Evolutionary conservation across 2,113 vertebrate species (phyloP).

Genomic region (Rhipidura dahli): DNA sequence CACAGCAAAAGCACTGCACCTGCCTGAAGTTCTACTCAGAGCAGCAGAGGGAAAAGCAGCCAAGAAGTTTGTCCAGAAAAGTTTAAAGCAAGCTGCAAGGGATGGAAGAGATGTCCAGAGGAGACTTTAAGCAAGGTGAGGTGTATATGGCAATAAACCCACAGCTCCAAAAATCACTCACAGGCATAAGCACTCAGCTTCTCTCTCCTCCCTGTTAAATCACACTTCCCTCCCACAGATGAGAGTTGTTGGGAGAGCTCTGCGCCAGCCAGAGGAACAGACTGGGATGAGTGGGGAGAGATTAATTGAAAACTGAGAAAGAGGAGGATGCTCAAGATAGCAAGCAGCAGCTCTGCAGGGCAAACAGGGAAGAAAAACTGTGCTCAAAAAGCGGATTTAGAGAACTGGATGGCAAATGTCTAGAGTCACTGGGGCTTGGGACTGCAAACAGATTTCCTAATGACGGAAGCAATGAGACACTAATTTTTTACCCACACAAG

Average conservation of each 20-base stretch:
- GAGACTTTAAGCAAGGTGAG: not conserved
- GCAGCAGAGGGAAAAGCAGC: not conserved
- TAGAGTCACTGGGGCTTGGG: not conserved
- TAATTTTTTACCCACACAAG: not conserved
- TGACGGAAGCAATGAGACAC: not conserved
- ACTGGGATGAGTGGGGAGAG: slow-evolving; percentile 33
- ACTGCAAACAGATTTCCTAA: not conserved
- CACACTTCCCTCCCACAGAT: slow-evolving; percentile 7
- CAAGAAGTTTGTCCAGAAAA: not conserved
- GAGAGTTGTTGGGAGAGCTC: not conserved
- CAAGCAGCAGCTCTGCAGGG: slow-evolving; percentile 5
- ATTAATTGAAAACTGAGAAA: slow-evolving; percentile 28
- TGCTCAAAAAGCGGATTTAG: not conserved
- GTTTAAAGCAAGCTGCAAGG: not conserved
- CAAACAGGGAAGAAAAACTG: slow-evolving; percentile 18
- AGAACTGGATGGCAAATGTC: not conserved
- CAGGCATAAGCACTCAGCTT: not conserved
- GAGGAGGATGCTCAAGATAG: slow-evolving; percentile 12
- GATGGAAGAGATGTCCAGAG: not conserved
- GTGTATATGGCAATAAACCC: not conserved
- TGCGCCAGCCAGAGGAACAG: not conserved
- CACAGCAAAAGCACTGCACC: not conserved
- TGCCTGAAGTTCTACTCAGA: not conserved
- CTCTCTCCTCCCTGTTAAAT: not conserved
- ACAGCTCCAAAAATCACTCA: not conserved